Evolutionary conservation across 2,113 vertebrate species (phyloP).

Genomic region (Montifringilla adamsi): DNA sequence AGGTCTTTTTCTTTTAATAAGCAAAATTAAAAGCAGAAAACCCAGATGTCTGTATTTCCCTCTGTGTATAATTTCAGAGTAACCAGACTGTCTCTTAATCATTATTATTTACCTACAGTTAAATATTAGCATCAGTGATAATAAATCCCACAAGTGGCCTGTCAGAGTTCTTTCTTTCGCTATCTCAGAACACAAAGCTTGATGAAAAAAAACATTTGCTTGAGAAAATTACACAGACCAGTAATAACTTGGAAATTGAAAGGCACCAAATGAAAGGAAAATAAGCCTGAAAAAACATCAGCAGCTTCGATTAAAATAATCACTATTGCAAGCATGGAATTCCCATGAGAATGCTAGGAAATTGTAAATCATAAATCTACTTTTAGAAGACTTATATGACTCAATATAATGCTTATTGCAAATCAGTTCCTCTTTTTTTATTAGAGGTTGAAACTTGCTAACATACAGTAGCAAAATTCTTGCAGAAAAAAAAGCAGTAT

Average conservation of each 20-base stretch:
- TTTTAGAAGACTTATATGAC: conserved; percentile 9
- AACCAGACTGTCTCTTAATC: background rate
- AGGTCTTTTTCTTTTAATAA: background rate
- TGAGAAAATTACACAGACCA: background rate
- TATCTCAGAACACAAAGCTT: background rate
- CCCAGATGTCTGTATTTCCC: background rate
- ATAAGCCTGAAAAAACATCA: background rate
- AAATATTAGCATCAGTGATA: background rate
- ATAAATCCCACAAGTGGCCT: background rate
- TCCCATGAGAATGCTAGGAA: background rate
- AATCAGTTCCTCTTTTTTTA: conserved; percentile 26
- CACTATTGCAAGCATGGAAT: background rate
- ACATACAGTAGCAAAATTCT: background rate
- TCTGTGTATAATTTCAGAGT: background rate
- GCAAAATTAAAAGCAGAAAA: background rate
- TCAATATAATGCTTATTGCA: conserved; percentile 6
- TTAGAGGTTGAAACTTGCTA: background rate
- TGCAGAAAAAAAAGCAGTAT: background rate
- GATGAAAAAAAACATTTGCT: background rate
- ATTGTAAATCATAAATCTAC: background rate
- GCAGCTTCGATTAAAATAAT: background rate
- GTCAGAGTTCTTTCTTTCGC: background rate
- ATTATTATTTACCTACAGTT: background rate
- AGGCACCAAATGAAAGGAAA: background rate
- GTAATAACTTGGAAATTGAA: background rate